phyloP scores from a whole-genome alignment of 2,113 vertebrate genomes.

The Perca flavescens region DNA sequence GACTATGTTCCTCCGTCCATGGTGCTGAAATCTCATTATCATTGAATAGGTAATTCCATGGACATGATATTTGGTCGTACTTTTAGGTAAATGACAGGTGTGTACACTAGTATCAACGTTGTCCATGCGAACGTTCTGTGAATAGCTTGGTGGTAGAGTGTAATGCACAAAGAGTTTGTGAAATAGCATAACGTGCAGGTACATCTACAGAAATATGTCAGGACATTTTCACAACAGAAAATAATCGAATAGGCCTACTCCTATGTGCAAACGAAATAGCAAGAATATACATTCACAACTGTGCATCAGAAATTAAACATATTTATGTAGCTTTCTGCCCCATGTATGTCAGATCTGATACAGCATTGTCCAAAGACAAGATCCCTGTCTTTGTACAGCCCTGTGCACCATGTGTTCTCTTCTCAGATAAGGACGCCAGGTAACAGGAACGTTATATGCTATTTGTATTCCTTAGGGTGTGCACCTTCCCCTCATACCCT shows the following conservation, averaged over 20 bases:
- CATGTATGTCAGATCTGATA: background rate
- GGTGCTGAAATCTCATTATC: conserved; percentile 4
- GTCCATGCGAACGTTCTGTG: background rate
- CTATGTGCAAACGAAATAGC: background rate
- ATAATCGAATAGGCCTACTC: background rate
- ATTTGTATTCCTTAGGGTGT: conserved; percentile 51
- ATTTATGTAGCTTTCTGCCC: background rate
- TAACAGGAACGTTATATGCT: conserved; percentile 27
- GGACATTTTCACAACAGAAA: background rate
- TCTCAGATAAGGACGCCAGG: conserved; percentile 45
- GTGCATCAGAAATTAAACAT: background rate
- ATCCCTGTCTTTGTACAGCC: background rate
- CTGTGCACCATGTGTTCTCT: conserved; percentile 5
- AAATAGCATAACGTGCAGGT: background rate
- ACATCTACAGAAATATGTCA: background rate
- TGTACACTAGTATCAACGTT: background rate
- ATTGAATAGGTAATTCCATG: no score
- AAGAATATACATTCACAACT: background rate
- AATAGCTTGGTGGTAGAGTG: background rate
- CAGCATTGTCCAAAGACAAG: background rate
- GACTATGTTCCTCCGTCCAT: background rate
- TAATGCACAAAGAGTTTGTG: background rate
- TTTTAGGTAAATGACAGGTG: background rate
- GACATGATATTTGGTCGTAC: background rate
- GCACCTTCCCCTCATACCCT: conserved; percentile 4